A percentile compares a stretch with the other conserved stretches of the same genome.
These are phyloP conservation scores for Rhinatrema bivittatum DNA, from an alignment of 2,797 vertebrate species.

Conservation along the genomic window DNA sequence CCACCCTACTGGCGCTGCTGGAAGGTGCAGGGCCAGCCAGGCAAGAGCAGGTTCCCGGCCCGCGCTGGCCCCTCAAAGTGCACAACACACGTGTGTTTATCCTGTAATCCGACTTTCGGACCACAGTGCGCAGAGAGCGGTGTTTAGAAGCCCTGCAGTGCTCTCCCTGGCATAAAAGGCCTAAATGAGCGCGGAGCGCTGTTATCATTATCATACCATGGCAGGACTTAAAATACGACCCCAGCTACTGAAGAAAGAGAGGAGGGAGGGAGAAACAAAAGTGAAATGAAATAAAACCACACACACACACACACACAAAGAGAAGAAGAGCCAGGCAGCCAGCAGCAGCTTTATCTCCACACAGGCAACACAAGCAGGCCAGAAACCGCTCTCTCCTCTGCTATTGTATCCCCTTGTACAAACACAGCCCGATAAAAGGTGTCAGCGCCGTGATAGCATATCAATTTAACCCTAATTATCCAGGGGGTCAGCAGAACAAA, in stretches of 20 bases:
- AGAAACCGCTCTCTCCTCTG: slow-evolving; percentile 66
- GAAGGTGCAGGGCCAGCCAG: too few relatives aligned
- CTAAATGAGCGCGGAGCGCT: too few relatives aligned
- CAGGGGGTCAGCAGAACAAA: slow-evolving; percentile 63
- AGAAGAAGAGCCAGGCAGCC: slow-evolving; percentile 55
- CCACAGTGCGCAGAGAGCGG: too few relatives aligned
- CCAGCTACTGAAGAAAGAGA: slow-evolving; percentile 50
- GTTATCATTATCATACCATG: slow-evolving; percentile 71
- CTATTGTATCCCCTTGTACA: slow-evolving; percentile 66
- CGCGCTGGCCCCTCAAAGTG: too few relatives aligned
- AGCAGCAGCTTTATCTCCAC: slow-evolving; percentile 72
- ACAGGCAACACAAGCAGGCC: slow-evolving; percentile 43
- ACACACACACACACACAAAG: too few relatives aligned
- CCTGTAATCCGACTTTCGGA: too few relatives aligned
- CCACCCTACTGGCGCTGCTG: too few relatives aligned
- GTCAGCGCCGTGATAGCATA: slow-evolving; percentile 57
- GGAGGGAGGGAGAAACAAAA: slow-evolving; percentile 55
- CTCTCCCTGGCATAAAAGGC: slow-evolving; percentile 57
- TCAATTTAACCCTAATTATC: slow-evolving; percentile 76
- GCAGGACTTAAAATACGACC: slow-evolving; percentile 71
- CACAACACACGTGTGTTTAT: too few relatives aligned
- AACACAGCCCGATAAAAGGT: slow-evolving; percentile 69
- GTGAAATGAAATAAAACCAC: too few relatives aligned
- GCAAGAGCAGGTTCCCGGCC: too few relatives aligned
- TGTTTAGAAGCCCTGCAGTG: too few relatives aligned